These are phyloP conservation scores for Eucidaris tribuloides DNA, from an alignment of 35 echinoderm and acorn worm species.

Conservation along the genomic window DNA sequence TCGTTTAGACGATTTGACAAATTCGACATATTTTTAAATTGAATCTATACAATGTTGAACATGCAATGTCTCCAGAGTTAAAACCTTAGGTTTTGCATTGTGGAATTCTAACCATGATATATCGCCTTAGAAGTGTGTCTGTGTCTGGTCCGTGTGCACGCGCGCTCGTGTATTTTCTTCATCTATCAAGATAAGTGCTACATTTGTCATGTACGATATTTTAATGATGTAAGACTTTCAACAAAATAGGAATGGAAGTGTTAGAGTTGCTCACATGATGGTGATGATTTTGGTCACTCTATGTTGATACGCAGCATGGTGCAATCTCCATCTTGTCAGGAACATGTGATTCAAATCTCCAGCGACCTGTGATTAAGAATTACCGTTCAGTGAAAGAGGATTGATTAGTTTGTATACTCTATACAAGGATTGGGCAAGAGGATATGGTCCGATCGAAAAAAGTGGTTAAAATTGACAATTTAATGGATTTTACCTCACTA, in stretches of 20 bases:
- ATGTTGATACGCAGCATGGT: conserved; percentile 40
- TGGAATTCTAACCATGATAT: background rate
- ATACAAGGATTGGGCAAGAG: background rate
- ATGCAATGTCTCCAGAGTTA: too few relatives aligned
- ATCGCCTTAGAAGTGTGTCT: too few relatives aligned
- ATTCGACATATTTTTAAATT: too few relatives aligned
- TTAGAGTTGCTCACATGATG: conserved; percentile 28
- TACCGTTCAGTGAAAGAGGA: background rate
- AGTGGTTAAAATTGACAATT: background rate
- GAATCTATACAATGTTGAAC: too few relatives aligned
- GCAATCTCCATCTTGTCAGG: conserved; percentile 13
- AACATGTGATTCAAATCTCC: conserved; percentile 54
- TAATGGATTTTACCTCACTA: background rate
- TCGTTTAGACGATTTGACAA: too few relatives aligned
- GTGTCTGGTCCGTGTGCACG: too few relatives aligned
- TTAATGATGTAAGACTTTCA: background rate
- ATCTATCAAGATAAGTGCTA: too few relatives aligned
- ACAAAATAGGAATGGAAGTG: background rate
- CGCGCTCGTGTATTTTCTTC: too few relatives aligned
- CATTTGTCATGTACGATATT: background rate
- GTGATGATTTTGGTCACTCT: conserved; percentile 42
- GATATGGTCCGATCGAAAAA: background rate
- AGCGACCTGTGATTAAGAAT: background rate
- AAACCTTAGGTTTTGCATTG: too few relatives aligned
- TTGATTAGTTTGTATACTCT: background rate